Evolutionary conservation across 2,888 invertebrate species (phyloP).

Genomic region (Nephrotoma flavescens): DNA sequence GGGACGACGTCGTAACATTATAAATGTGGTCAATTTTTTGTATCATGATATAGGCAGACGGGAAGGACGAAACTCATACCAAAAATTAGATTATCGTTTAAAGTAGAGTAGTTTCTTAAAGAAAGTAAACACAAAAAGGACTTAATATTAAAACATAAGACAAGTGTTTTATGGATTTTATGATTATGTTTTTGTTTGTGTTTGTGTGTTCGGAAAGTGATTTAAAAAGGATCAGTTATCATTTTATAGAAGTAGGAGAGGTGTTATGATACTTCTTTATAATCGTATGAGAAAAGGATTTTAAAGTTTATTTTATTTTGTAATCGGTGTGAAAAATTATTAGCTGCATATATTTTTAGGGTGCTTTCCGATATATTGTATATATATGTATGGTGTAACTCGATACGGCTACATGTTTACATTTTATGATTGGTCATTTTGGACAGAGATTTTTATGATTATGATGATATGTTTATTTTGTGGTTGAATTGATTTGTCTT

Average conservation of each 20-base stretch:
- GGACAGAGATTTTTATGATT: neutral
- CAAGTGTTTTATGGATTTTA: neutral
- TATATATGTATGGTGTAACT: neutral
- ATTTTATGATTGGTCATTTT: neutral
- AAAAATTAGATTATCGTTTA: neutral
- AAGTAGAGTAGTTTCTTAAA: neutral
- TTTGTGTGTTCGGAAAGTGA: neutral
- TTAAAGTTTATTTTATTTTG: neutral
- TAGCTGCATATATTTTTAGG: neutral
- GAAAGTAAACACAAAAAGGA: neutral
- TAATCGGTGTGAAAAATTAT: neutral
- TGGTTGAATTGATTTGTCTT: neutral
- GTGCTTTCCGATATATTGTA: neutral
- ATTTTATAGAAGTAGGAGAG: neutral
- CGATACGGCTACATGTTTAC: neutral
- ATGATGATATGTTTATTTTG: neutral
- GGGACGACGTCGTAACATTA: neutral
- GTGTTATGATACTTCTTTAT: neutral
- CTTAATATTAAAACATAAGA: neutral
- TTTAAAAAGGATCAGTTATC: neutral
- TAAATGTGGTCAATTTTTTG: neutral
- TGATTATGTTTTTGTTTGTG: neutral
- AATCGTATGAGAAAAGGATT: neutral
- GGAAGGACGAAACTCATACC: neutral
- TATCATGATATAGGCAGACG: neutral